phyloP scores from a whole-genome alignment of 2,888 invertebrate species.

The Anoplius nigerrimus region DNA sequence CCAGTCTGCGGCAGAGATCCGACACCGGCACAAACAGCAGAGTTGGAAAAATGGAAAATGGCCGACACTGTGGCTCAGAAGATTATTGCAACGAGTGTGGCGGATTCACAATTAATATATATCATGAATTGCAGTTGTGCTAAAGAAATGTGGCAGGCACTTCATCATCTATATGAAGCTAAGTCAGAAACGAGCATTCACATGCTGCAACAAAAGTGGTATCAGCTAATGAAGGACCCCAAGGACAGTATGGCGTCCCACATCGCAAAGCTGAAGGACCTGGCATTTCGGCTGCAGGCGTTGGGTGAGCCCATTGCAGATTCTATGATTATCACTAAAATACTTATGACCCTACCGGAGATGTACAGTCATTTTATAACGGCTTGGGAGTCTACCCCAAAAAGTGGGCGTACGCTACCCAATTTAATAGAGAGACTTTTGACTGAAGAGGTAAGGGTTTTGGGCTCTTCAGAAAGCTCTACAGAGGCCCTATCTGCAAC shows the following conservation, averaged over 20 bases:
- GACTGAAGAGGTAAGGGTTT: neutral
- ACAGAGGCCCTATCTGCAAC: slow-evolving; percentile 30
- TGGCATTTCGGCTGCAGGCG: slow-evolving; percentile 11
- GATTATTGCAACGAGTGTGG: too few relatives aligned
- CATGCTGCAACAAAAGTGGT: slow-evolving; percentile 25
- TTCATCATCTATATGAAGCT: slow-evolving; percentile 30
- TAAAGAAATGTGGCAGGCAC: slow-evolving; percentile 27
- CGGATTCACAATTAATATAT: too few relatives aligned
- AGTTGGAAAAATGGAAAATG: too few relatives aligned
- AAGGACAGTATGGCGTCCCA: slow-evolving; percentile 14
- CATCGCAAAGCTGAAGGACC: slow-evolving; percentile 22
- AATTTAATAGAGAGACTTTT: slow-evolving; percentile 18
- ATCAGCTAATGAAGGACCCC: slow-evolving; percentile 4
- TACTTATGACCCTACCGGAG: slow-evolving; percentile 33
- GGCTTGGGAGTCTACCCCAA: too few relatives aligned
- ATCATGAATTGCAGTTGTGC: neutral
- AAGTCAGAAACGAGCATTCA: slow-evolving; percentile 35
- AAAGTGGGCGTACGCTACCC: neutral
- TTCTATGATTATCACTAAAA: slow-evolving; percentile 32
- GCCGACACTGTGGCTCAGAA: too few relatives aligned
- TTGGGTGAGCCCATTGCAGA: slow-evolving; percentile 32
- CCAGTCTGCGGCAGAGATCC: too few relatives aligned
- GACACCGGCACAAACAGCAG: too few relatives aligned
- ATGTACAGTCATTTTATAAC: too few relatives aligned
- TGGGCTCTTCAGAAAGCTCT: slow-evolving; percentile 5